Conservation (phyloP, 2,888 invertebrate genomes). For the Lasioglossum vierecki region DNA sequence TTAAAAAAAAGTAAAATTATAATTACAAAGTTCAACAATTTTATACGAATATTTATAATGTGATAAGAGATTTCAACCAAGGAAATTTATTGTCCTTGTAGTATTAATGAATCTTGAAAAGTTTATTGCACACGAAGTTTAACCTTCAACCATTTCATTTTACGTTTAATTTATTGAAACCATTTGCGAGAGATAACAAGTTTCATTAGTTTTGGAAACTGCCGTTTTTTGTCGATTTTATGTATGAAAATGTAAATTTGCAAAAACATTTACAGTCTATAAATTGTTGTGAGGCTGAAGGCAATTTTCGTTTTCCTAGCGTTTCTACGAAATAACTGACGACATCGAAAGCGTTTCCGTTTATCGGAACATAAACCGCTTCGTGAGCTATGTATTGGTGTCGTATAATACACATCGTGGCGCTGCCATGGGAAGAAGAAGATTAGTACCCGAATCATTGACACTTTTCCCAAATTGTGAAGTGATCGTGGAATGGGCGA, state of each 20-base stretch:
- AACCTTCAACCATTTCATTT: not conserved
- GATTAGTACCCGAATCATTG: constrained; percentile 84
- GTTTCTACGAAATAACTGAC: constrained; percentile 73
- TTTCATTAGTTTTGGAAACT: not conserved
- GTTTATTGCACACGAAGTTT: not conserved
- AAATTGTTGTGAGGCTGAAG: not conserved
- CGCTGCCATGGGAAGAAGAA: constrained; percentile 86
- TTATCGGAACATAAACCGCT: constrained; percentile 69
- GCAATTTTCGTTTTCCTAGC: constrained; percentile 65
- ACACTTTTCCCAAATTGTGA: constrained; percentile 73
- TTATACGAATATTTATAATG: not conserved
- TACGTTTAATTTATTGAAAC: not conserved
- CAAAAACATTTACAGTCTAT: not conserved
- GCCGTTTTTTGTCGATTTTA: not conserved
- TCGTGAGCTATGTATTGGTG: constrained; percentile 88
- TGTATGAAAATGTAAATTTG: not conserved
- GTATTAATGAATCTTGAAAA: not conserved
- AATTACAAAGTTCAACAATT: not conserved
- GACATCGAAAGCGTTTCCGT: constrained; percentile 76
- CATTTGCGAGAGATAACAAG: not conserved
- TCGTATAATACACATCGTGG: constrained; percentile 90
- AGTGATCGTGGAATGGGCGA: constrained; percentile 80
- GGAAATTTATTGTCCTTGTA: not conserved
- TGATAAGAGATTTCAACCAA: not conserved
- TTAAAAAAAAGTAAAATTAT: not conserved